phyloP scores from a whole-genome alignment of 53 echinoderm and acorn worm species.

The Henricia sp. region DNA sequence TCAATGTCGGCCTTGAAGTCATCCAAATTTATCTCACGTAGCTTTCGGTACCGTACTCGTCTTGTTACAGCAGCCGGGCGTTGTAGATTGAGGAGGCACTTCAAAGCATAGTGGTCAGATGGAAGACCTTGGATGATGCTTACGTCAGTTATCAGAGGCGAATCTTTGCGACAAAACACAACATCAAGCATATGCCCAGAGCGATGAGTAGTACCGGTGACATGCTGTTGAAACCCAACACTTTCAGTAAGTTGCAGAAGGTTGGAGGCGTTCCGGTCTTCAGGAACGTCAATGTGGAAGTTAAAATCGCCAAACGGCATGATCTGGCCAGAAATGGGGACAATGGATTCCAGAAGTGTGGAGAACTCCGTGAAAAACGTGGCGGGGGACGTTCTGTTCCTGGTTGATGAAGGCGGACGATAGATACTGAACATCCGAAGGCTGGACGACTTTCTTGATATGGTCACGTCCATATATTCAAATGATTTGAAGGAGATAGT shows the following conservation, averaged over 20 bases:
- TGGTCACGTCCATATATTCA: constrained; percentile 32
- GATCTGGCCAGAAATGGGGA: constrained; percentile 19
- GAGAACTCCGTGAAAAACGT: constrained; percentile 35
- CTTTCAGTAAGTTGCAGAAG: constrained; percentile 14
- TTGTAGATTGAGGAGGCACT: not conserved
- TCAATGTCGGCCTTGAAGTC: not conserved
- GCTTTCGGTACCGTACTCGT: not conserved
- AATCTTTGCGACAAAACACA: not conserved
- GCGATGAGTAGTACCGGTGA: not conserved
- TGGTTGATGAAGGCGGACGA: constrained; percentile 36
- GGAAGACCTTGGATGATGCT: not conserved
- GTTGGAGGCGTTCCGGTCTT: constrained; percentile 9
- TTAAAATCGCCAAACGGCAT: constrained; percentile 27
- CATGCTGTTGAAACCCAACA: not conserved
- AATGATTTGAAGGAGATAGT: constrained; percentile 22
- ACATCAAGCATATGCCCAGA: constrained; percentile 9
- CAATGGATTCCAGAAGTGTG: constrained; percentile 7
- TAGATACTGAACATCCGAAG: constrained; percentile 39
- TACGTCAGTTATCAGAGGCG: not conserved
- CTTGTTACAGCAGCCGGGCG: not conserved
- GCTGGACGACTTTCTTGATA: constrained; percentile 8
- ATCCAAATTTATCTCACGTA: not conserved
- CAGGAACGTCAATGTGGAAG: constrained; percentile 3
- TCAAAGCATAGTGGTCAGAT: not conserved
- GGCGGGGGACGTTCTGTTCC: constrained; percentile 1